phyloP scores from a whole-genome alignment of 2,113 vertebrate species.

The Urocynchramus pylzowi region DNA sequence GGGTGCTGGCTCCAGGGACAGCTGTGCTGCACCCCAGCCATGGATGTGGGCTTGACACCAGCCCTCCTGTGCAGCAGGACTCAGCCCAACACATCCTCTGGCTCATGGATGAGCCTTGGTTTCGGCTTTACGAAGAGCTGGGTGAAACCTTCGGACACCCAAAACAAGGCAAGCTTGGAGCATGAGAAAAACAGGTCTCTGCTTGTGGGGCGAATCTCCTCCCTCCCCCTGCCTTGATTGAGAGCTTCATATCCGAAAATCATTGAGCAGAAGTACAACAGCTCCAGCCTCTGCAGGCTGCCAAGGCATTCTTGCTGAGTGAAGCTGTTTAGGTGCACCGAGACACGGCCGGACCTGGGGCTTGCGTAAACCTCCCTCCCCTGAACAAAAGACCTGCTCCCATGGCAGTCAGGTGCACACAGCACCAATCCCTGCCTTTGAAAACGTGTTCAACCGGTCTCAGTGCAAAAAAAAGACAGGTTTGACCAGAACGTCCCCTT shows the following conservation, averaged over 20 bases:
- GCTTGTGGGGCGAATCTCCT: background rate
- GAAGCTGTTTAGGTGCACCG: background rate
- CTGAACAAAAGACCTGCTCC: slow-evolving; percentile 43
- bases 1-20: background rate
- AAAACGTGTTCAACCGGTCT: background rate
- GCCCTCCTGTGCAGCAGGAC: background rate
- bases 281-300: slow-evolving; percentile 13
- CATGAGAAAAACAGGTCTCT: slow-evolving; percentile 13
- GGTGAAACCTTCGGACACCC: background rate
- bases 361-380: slow-evolving; percentile 38
- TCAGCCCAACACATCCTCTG: background rate
- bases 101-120: accelerated
- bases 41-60: background rate
- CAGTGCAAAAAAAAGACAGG: slow-evolving; percentile 9
- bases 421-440: background rate
- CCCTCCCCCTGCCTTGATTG: background rate
- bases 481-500: slow-evolving; percentile 11
- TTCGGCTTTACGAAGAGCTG: background rate
- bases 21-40: background rate
- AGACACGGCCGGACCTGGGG: background rate
- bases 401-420: slow-evolving; percentile 32
- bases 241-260: slow-evolving; percentile 26
- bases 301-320: slow-evolving; percentile 52
- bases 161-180: background rate
- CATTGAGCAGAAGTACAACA: slow-evolving; percentile 6